These are phyloP conservation scores for Calosoma granatense DNA, from an alignment of 1,140 invertebrate species.

Conservation along the genomic window DNA sequence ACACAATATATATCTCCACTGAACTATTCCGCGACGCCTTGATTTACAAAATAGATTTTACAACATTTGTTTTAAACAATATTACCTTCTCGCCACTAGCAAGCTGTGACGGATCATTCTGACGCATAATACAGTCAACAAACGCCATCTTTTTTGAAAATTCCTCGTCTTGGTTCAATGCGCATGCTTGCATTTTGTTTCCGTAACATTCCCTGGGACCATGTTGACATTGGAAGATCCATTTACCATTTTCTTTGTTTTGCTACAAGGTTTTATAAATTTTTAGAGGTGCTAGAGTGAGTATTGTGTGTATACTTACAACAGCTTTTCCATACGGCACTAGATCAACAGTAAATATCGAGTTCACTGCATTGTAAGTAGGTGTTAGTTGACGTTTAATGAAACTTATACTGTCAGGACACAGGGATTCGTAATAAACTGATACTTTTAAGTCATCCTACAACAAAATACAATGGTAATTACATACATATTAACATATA, in stretches of 20 bases:
- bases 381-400: constrained; percentile 31
- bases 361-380: constrained; percentile 29
- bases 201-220: constrained; percentile 52
- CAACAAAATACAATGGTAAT: neutral
- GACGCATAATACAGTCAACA: constrained; percentile 44
- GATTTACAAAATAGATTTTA: too few relatives aligned
- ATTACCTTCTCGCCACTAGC: too few relatives aligned
- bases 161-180: constrained; percentile 36
- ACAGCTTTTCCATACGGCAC: constrained; percentile 69
- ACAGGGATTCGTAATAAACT: constrained; percentile 37
- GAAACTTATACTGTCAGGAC: constrained; percentile 35
- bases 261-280: constrained; percentile 30
- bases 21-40: neutral
- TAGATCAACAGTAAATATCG: constrained; percentile 41
- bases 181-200: constrained; percentile 55
- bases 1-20: neutral
- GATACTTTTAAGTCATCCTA: constrained; percentile 22
- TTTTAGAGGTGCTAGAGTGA: neutral
- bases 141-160: constrained; percentile 37
- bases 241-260: constrained; percentile 30
- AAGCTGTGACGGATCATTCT: constrained; percentile 29
- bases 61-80: too few relatives aligned
- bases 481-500: too few relatives aligned
- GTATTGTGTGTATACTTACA: constrained; percentile 27
- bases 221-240: constrained; percentile 54